Percentiles rank a stretch among this genome's conserved stretches.
Conservation (phyloP, 2,797 vertebrate genomes). For the Eidolon dupreanum region DNA sequence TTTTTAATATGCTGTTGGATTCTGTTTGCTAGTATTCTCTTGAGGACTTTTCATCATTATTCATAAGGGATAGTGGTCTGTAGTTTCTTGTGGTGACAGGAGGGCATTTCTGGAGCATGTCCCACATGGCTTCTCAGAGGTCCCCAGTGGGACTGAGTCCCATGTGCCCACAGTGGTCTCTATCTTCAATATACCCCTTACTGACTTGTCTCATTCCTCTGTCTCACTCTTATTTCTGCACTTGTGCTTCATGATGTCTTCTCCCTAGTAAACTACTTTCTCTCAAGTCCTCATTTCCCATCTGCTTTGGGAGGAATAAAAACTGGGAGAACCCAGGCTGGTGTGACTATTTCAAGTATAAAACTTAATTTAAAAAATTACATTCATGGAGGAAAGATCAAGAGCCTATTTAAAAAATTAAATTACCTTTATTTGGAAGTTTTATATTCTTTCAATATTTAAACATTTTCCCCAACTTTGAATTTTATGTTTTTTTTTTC, state of each 20-base stretch:
- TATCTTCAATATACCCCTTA: background rate
- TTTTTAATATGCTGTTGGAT: background rate
- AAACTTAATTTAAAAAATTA: background rate
- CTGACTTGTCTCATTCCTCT: background rate
- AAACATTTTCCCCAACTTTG: background rate
- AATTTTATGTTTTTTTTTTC: slow-evolving; percentile 4
- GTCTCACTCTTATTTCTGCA: background rate
- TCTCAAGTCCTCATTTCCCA: background rate
- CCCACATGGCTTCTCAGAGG: background rate
- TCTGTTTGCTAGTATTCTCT: background rate
- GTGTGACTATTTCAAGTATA: background rate
- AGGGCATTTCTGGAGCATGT: background rate
- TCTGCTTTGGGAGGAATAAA: background rate
- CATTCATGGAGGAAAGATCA: background rate
- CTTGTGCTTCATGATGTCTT: background rate
- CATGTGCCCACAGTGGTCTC: background rate
- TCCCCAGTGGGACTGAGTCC: background rate
- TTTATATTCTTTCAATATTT: background rate
- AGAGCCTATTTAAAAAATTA: background rate
- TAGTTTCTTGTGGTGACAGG: background rate
- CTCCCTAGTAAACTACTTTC: background rate
- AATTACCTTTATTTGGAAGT: background rate
- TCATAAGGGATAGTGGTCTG: background rate
- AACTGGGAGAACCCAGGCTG: background rate
- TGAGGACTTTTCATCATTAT: background rate